Conservation (phyloP, 2,888 invertebrate genomes). For the Sicus ferrugineus region DNA sequence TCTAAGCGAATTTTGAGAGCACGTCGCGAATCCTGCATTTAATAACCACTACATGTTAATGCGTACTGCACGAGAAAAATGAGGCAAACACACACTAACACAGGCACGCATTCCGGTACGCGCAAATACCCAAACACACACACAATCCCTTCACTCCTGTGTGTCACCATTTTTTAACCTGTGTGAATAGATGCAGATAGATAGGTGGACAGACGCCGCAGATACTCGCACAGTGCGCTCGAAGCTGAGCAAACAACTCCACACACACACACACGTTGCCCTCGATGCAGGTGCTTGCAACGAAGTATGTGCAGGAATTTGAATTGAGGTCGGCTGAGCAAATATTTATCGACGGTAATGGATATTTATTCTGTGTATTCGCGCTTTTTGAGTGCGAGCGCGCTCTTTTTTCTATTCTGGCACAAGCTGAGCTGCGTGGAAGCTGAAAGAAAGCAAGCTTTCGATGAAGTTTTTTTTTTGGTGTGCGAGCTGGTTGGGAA, state of each 20-base stretch:
- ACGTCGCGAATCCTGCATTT: too few relatives aligned
- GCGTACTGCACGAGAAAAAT: too few relatives aligned
- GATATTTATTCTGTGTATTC: conserved; percentile 53
- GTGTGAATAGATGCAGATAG: background rate
- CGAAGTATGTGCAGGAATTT: conserved; percentile 47
- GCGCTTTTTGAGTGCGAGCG: background rate
- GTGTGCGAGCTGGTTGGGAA: too few relatives aligned
- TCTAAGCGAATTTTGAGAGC: too few relatives aligned
- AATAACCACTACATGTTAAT: too few relatives aligned
- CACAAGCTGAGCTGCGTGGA: conserved; percentile 2
- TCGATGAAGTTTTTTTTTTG: too few relatives aligned
- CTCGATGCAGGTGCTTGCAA: background rate
- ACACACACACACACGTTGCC: background rate
- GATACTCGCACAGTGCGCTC: conserved; percentile 1
- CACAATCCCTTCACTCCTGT: background rate
- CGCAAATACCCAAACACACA: background rate
- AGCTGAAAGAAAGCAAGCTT: too few relatives aligned
- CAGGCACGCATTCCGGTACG: too few relatives aligned
- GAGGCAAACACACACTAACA: too few relatives aligned
- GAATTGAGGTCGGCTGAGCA: conserved; percentile 60
- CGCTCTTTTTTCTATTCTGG: background rate
- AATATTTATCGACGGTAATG: conserved; percentile 60
- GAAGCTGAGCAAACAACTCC: conserved; percentile 26
- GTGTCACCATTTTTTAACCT: background rate
- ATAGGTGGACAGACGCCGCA: too few relatives aligned